Percentiles rank a stretch among this genome's conserved stretches.
These are phyloP conservation scores for Drosophila stalkeri DNA, from an alignment of 2,888 invertebrate genomes.

Conservation along the genomic window DNA sequence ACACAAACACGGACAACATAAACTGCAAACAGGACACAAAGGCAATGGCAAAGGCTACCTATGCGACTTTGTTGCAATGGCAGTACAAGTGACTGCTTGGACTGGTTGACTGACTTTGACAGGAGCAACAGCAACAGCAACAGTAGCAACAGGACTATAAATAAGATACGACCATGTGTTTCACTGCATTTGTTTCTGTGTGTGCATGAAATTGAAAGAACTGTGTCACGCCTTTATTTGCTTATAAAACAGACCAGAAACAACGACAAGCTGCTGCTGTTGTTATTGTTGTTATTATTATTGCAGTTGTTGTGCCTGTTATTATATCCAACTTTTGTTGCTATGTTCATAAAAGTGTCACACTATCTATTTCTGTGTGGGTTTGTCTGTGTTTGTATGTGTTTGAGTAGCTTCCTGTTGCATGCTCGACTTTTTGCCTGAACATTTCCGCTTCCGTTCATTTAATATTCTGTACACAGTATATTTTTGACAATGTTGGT, in stretches of 20 bases:
- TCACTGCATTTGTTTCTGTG: conserved; percentile 4
- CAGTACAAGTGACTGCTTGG: conserved; percentile 49
- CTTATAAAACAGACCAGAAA: conserved; percentile 53
- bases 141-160: conserved; percentile 56
- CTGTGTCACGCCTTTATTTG: conserved; percentile 76
- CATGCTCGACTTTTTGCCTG: conserved; percentile 62
- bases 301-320: conserved; percentile 54
- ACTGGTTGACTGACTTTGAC: conserved; percentile 64
- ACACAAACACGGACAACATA: conserved; percentile 3
- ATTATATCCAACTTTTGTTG: conserved; percentile 68
- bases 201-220: conserved; percentile 54
- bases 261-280: conserved; percentile 42
- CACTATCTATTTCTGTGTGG: conserved; percentile 32
- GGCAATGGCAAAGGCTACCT: conserved; percentile 36
- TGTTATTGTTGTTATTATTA: conserved; percentile 24
- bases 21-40: conserved; percentile 45
- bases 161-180: conserved; percentile 59
- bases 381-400: conserved; percentile 13
- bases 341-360: conserved; percentile 61
- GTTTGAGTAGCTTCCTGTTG: conserved; percentile 58
- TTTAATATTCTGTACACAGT: conserved; percentile 53
- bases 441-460: conserved; percentile 73
- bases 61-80: conserved; percentile 59
- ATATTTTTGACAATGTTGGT: conserved; percentile 31
- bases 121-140: conserved; percentile 29